Conservation (phyloP, 2,888 invertebrate species). For the Lasioglossum leucozonium region DNA sequence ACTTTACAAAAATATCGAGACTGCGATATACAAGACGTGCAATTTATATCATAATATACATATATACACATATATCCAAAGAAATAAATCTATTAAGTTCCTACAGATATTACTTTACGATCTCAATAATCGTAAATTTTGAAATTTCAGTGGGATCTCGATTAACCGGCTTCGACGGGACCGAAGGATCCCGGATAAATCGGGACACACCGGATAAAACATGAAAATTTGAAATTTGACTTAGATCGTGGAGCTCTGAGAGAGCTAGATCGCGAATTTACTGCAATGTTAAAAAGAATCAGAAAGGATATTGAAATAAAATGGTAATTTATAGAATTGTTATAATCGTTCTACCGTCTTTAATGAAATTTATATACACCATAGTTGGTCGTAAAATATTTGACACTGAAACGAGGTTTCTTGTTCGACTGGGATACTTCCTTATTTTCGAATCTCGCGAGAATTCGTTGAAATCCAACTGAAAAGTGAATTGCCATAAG, state of each 20-base stretch:
- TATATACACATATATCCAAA: background rate
- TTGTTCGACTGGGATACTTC: too few species aligned
- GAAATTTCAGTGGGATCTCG: too few species aligned
- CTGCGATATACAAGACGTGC: background rate
- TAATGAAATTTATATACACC: background rate
- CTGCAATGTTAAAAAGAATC: background rate
- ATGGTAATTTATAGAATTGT: background rate
- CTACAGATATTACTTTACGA: background rate
- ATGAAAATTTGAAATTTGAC: too few species aligned
- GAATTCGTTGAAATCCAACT: background rate
- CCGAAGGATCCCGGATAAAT: too few species aligned
- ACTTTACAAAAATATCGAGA: background rate
- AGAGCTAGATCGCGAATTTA: too few species aligned
- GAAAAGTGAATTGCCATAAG: background rate
- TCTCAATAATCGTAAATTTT: slow-evolving; percentile 1
- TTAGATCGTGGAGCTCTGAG: too few species aligned
- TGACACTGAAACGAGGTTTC: background rate
- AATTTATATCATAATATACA: background rate
- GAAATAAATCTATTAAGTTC: background rate
- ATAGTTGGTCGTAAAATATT: background rate
- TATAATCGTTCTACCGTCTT: background rate
- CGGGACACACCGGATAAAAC: too few species aligned
- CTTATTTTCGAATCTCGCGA: background rate
- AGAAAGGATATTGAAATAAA: background rate
- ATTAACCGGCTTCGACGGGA: too few species aligned